phyloP scores from a whole-genome alignment of 2,888 invertebrate species.

The Hypselothyrea guttata region DNA sequence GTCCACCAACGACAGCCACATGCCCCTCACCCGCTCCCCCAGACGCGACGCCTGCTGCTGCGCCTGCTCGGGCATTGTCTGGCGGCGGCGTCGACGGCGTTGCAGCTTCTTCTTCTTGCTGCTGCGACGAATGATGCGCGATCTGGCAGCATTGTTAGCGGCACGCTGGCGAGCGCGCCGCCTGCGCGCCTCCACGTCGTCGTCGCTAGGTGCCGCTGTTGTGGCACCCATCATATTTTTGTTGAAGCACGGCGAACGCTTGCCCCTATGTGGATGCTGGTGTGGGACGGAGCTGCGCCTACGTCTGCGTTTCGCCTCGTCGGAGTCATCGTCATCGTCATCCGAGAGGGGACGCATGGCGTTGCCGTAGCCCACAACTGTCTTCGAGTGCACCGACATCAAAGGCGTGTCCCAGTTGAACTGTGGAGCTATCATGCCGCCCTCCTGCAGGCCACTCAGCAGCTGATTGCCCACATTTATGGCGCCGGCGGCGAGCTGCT shows the following conservation, averaged over 20 bases:
- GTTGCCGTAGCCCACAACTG: slow-evolving; percentile 56
- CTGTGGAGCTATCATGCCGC: slow-evolving; percentile 34
- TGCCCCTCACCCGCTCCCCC: slow-evolving; percentile 47
- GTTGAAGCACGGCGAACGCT: slow-evolving; percentile 66
- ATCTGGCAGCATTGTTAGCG: slow-evolving; percentile 39
- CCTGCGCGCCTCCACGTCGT: slow-evolving; percentile 57
- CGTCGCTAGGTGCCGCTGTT: slow-evolving; percentile 22
- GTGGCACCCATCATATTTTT: slow-evolving; percentile 31
- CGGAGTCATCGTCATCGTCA: slow-evolving; percentile 46
- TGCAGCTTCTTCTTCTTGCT: slow-evolving; percentile 42
- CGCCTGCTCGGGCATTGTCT: slow-evolving; percentile 8
- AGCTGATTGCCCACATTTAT: slow-evolving; percentile 51
- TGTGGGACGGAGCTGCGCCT: background rate
- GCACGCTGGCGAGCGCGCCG: slow-evolving; percentile 41
- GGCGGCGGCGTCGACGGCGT: slow-evolving; percentile 52
- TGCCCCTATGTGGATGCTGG: slow-evolving; percentile 33
- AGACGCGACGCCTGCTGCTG: slow-evolving; percentile 16
- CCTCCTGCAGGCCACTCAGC: slow-evolving; percentile 49
- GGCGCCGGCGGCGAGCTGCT: slow-evolving; percentile 43
- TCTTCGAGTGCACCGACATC: slow-evolving; percentile 41
- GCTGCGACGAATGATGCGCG: slow-evolving; percentile 37
- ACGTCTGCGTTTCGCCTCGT: slow-evolving; percentile 36
- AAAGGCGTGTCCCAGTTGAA: slow-evolving; percentile 49
- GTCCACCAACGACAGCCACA: slow-evolving; percentile 52
- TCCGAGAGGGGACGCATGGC: slow-evolving; percentile 44